These are phyloP conservation scores for Raja brachyura DNA, from an alignment of 2,113 vertebrate species.

Conservation along the genomic window DNA sequence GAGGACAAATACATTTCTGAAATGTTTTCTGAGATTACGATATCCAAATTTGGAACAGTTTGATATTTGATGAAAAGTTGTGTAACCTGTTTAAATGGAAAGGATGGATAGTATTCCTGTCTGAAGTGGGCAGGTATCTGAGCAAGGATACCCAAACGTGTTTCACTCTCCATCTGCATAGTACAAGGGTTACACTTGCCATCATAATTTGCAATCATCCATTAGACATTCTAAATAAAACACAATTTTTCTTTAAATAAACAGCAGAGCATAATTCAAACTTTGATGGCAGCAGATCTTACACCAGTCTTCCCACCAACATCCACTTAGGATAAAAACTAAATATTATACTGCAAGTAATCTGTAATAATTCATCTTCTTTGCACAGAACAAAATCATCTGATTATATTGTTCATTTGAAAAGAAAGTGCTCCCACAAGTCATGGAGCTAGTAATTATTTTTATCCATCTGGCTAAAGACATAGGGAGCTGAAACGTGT, in stretches of 20 bases:
- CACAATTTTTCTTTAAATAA: not conserved
- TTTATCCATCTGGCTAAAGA: slow-evolving; percentile 4
- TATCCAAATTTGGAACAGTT: not conserved
- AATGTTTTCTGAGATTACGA: not conserved
- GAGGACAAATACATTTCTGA: not conserved
- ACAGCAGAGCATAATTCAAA: not conserved
- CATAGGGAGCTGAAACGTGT: slow-evolving; percentile 9
- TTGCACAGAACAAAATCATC: not conserved
- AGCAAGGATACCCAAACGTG: not conserved
- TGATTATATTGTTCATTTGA: not conserved
- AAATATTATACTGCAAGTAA: not conserved
- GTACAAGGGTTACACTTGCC: not conserved
- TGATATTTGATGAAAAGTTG: too few species aligned
- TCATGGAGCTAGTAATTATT: not conserved
- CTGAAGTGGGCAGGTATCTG: not conserved
- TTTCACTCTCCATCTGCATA: not conserved
- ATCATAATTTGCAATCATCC: not conserved
- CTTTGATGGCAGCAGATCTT: not conserved
- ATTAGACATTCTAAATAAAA: not conserved
- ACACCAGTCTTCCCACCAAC: not conserved
- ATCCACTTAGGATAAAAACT: not conserved
- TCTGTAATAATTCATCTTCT: not conserved
- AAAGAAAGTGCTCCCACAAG: slow-evolving; percentile 7
- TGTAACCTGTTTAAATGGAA: not conserved
- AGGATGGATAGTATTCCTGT: too few species aligned